Conservation (phyloP, 2,113 vertebrate species). For the Myanophis thanlyinensis region DNA sequence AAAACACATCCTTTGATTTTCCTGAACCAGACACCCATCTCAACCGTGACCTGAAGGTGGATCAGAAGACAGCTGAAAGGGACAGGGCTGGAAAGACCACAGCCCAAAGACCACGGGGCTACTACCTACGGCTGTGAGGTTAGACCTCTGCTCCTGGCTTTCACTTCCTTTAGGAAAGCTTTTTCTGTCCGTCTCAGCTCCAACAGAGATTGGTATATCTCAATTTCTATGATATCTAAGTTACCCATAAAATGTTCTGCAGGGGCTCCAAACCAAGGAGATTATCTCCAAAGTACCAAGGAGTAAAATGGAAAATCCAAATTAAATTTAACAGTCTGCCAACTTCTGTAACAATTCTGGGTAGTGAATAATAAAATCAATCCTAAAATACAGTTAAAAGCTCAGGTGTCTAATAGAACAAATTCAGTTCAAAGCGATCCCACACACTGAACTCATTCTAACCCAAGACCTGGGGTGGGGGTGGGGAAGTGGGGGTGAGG, state of each 20-base stretch:
- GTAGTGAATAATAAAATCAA: not conserved
- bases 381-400: not conserved
- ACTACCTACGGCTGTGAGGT: not conserved
- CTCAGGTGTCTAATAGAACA: not conserved
- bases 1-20: not conserved
- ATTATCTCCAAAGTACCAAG: not conserved
- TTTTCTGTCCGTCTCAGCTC: not conserved
- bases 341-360: not conserved
- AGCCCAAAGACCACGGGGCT: not conserved
- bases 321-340: not conserved
- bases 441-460: not conserved
- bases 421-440: not conserved
- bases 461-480: not conserved
- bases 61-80: not conserved
- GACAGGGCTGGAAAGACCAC: too few relatives aligned
- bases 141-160: not conserved
- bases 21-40: too few relatives aligned
- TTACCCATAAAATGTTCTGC: not conserved
- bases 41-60: not conserved
- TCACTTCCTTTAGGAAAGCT: not conserved
- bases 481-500: not conserved
- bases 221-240: not conserved
- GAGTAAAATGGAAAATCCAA: not conserved
- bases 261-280: not conserved
- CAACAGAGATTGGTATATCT: not conserved